Evolutionary conservation across 2,797 vertebrate species (phyloP).

Genomic region (Threskiornis aethiopicus): DNA sequence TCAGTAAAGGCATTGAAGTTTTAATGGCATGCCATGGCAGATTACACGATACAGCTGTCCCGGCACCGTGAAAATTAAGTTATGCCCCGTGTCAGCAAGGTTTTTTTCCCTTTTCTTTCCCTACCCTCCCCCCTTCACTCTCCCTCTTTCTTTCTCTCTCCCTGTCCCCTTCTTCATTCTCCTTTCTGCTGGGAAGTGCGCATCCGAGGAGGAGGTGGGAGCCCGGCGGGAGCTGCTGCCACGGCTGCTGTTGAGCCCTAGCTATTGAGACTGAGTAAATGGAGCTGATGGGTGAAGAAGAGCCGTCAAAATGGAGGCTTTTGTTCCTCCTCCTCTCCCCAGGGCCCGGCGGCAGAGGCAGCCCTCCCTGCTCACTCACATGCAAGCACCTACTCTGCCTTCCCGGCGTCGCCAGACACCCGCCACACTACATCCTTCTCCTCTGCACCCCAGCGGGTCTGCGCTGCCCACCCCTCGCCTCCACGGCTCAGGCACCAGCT

Average conservation of each 20-base stretch:
- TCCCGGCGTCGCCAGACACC: accelerated
- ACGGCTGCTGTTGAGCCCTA: slow-evolving; percentile 44
- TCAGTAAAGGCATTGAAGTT: slow-evolving; percentile 98
- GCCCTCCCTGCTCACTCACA: background rate
- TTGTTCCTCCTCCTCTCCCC: slow-evolving; percentile 61
- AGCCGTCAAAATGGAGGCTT: slow-evolving; percentile 73
- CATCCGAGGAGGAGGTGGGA: slow-evolving; percentile 73
- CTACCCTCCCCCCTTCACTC: slow-evolving; percentile 73
- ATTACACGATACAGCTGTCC: slow-evolving; percentile 99
- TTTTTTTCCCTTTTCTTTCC: slow-evolving; percentile 71
- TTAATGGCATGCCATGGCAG: slow-evolving; percentile 98
- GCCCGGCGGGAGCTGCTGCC: slow-evolving; percentile 56
- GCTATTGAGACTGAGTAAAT: slow-evolving; percentile 81
- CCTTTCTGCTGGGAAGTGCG: slow-evolving; percentile 77
- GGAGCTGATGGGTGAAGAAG: slow-evolving; percentile 78
- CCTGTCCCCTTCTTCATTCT: slow-evolving; percentile 69
- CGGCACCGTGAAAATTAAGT: slow-evolving; percentile 99
- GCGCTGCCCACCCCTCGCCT: accelerated
- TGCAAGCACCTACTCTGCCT: background rate
- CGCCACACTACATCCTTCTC: accelerated
- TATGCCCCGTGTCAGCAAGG: slow-evolving; percentile 99
- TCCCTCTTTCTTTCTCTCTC: slow-evolving; percentile 60
- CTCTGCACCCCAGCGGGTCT: accelerated
- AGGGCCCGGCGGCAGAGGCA: background rate
- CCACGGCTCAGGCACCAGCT: background rate